Conservation (phyloP, 1,140 invertebrate genomes). For the Wiebesia pumilae region DNA sequence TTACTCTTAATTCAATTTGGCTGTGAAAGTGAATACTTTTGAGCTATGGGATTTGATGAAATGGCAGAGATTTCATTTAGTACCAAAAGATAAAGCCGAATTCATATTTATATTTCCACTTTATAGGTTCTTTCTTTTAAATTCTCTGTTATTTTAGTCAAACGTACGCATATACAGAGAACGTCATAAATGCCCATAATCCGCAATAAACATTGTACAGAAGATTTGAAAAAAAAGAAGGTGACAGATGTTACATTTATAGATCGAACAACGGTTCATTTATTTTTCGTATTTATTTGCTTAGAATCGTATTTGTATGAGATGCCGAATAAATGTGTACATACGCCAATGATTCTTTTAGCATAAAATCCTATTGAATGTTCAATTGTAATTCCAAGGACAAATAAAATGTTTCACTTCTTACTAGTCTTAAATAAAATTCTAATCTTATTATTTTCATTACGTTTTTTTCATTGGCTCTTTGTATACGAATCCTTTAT, state of each 20-base stretch:
- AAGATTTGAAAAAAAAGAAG: not conserved
- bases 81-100: not conserved
- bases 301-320: no score
- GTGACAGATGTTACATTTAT: not conserved
- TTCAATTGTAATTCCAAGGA: no score
- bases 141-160: not conserved
- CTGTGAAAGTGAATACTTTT: not conserved
- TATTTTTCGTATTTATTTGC: not conserved
- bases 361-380: no score
- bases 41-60: not conserved
- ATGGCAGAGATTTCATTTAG: not conserved
- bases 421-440: no score
- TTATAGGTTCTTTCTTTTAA: not conserved
- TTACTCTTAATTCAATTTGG: not conserved
- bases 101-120: not conserved
- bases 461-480: no score
- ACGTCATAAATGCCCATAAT: not conserved
- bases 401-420: no score
- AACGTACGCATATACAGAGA: not conserved
- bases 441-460: no score
- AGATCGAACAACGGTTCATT: no score
- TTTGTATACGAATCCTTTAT: no score
- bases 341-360: no score
- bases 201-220: not conserved
- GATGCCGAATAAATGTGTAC: no score